Evolutionary conservation across 2,797 vertebrate species (phyloP).

Genomic region (Setipinna tenuifilis): DNA sequence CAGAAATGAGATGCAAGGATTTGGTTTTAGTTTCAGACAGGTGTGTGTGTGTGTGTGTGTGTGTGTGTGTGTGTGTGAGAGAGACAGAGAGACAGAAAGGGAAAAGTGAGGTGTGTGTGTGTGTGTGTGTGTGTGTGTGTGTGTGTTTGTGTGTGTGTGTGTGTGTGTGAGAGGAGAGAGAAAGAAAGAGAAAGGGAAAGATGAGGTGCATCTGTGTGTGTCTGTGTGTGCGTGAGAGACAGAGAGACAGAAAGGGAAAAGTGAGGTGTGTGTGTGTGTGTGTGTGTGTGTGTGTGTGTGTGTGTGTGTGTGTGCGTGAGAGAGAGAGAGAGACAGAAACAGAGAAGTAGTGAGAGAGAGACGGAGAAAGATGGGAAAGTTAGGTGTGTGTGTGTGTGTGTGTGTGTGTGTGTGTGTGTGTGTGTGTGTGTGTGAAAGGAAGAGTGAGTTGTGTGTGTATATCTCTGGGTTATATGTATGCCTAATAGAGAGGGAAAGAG

Average conservation of each 20-base stretch:
- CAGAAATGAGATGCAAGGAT: neutral
- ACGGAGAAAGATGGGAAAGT: too few species aligned
- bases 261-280: too few species aligned
- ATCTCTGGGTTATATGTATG: too few species aligned
- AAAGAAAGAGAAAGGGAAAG: neutral
- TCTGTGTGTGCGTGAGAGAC: neutral
- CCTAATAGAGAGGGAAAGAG: too few species aligned
- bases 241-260: neutral
- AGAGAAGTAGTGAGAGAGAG: too few species aligned
- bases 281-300: too few species aligned
- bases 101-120: neutral
- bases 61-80: neutral
- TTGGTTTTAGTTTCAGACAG: conserved; percentile 4
- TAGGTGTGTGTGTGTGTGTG: conserved; percentile 1
- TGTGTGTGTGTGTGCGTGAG: too few species aligned
- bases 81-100: neutral
- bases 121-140: too few species aligned
- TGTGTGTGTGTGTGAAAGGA: neutral
- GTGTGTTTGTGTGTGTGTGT: too few species aligned
- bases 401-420: neutral
- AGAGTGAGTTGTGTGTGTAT: conserved; percentile 13
- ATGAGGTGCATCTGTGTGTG: neutral
- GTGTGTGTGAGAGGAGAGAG: too few species aligned
- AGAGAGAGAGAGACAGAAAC: too few species aligned
- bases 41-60: neutral